These are phyloP conservation scores for Formica aserva DNA, from an alignment of 2,888 invertebrate genomes.

Conservation along the genomic window DNA sequence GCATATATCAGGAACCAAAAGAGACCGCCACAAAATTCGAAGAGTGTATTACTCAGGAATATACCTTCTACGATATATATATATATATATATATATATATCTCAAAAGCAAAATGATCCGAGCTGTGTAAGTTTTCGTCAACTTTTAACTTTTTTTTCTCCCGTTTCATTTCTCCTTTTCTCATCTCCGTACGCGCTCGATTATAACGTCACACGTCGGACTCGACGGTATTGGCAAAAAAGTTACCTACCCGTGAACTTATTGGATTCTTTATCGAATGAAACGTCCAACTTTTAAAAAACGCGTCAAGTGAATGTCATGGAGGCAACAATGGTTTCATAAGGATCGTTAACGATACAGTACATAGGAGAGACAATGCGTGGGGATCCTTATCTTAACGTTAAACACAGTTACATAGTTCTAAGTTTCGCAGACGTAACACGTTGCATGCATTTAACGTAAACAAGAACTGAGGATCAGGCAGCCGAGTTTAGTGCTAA, in stretches of 20 bases:
- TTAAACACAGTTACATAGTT: conserved; percentile 34
- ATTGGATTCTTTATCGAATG: neutral
- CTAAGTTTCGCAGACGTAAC: conserved; percentile 33
- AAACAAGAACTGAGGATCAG: conserved; percentile 26
- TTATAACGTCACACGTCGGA: neutral
- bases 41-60: too few species aligned
- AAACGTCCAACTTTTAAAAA: neutral
- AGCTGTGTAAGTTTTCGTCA: neutral
- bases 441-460: conserved; percentile 31
- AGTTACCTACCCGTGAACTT: neutral
- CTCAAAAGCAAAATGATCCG: too few species aligned
- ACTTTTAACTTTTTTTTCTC: neutral
- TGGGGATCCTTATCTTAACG: conserved; percentile 12
- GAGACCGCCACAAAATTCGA: too few species aligned
- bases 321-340: neutral
- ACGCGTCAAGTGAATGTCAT: neutral
- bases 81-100: too few species aligned
- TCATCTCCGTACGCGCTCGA: neutral
- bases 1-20: too few species aligned
- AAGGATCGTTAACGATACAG: neutral
- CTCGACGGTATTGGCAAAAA: neutral
- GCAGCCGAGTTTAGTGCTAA: conserved; percentile 23
- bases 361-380: neutral
- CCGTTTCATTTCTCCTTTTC: neutral
- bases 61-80: too few species aligned